phyloP scores from a whole-genome alignment of 2,797 vertebrate species.

The Cephalopachus bancanus region DNA sequence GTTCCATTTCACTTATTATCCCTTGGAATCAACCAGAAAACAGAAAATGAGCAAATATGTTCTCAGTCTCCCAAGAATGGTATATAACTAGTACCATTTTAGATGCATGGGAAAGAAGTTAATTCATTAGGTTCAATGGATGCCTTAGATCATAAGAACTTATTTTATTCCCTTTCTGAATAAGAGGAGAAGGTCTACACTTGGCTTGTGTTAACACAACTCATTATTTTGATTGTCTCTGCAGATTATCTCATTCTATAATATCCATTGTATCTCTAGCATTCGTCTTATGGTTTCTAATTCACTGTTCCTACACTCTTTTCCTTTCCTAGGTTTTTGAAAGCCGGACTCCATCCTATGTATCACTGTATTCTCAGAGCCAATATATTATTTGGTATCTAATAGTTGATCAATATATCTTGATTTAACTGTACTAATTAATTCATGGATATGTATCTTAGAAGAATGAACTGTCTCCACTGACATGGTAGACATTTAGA shows the following conservation, averaged over 20 bases:
- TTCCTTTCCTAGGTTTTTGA: neutral
- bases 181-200: neutral
- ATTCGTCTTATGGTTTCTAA: neutral
- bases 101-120: neutral
- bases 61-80: neutral
- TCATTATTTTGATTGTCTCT: neutral
- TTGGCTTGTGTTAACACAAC: neutral
- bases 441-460: neutral
- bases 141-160: neutral
- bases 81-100: neutral
- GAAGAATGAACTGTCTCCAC: neutral
- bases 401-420: slow-evolving; percentile 14
- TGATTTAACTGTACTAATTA: slow-evolving; percentile 45
- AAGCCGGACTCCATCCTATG: neutral
- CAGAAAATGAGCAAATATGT: neutral
- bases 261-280: neutral
- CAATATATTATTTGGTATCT: neutral
- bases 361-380: neutral
- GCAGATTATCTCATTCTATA: neutral
- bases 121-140: slow-evolving; percentile 28
- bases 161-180: neutral
- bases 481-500: neutral
- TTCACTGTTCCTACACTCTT: neutral
- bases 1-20: neutral
- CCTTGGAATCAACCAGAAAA: neutral